Evolutionary conservation across 2,888 invertebrate genomes (phyloP).

Genomic region (Andrena marginata): DNA sequence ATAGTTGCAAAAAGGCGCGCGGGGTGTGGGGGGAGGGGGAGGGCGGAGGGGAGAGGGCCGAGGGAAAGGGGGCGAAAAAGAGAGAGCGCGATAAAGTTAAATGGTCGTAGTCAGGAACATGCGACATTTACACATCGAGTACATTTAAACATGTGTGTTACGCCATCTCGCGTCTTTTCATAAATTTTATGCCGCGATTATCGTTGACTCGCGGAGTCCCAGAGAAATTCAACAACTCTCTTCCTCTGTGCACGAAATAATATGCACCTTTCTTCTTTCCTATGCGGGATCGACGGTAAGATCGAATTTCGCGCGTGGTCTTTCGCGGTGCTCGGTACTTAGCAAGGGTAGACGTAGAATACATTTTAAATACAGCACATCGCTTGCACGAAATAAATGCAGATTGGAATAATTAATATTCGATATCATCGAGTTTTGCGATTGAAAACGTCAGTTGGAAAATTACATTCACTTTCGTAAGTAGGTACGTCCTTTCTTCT

Average conservation of each 20-base stretch:
- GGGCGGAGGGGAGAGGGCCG: constrained; percentile 26
- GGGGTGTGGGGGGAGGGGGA: background rate
- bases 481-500: too few relatives aligned
- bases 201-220: constrained; percentile 7
- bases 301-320: background rate
- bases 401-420: too few relatives aligned
- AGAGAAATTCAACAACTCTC: constrained; percentile 2
- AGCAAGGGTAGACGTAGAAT: background rate
- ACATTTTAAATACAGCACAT: background rate
- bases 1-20: constrained; percentile 40
- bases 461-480: too few relatives aligned
- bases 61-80: constrained; percentile 61
- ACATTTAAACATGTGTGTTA: constrained; percentile 69
- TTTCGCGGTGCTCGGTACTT: background rate
- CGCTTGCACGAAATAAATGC: background rate
- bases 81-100: constrained; percentile 73
- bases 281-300: background rate
- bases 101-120: constrained; percentile 80
- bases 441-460: too few relatives aligned
- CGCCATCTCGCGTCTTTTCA: constrained; percentile 52
- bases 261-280: background rate
- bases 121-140: constrained; percentile 83
- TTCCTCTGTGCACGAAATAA: background rate
- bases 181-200: constrained; percentile 31
- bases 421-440: too few relatives aligned